Base-by-base conservation (phyloP, 2,113 vertebrate genomes). In the Heterotilapia buettikoferi region DNA sequence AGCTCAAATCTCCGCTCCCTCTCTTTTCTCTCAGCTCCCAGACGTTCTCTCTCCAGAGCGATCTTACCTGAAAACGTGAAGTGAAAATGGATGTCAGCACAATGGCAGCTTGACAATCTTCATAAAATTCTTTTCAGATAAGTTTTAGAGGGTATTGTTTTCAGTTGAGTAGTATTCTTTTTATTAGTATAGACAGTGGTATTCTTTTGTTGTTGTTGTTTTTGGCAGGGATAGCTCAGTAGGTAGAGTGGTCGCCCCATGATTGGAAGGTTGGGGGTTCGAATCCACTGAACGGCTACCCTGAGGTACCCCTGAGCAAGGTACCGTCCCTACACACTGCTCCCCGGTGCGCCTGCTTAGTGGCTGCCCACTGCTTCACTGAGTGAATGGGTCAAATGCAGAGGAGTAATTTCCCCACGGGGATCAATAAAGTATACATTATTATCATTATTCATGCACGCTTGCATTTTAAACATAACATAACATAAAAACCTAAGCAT, bases 1-100 rank as follows among this genome's bases (percentile, higher is more conserved):
- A 97, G 93, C 86, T 97, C 96, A 81, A 97, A 97, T 26, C 96
- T 93, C 7, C 94, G 89, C 84, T 96, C 97, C 53, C 96, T 92
- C 82, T 97, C 97, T 87, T 94, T 96, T 71, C 95, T 94, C 88
- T 97, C 97, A 2, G 94, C 95, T 31, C 92, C 96, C 40, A 97
- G 92, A 68, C 96, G 94, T 88, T 96, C 97, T 21, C 96, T 92
- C 91, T 97, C 97, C 93, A 97, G 82, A 21, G 94, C 86, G 11
- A 96, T 97, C 82, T 97, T 95, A 93, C 94, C 95, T 95, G 73
- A 82, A 26, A 84, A n/a, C 5, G 31, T 57, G 63, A 40, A 21
- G 45, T 52, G 73, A 52, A n/a, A 12, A 45, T 47, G 38, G 81
- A 86, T 26, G 21, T 36, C 38, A 47, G 63, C 21, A 57, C 26